phyloP scores from a whole-genome alignment of 2,888 invertebrate genomes.

The Alviniconcha strummeri region DNA sequence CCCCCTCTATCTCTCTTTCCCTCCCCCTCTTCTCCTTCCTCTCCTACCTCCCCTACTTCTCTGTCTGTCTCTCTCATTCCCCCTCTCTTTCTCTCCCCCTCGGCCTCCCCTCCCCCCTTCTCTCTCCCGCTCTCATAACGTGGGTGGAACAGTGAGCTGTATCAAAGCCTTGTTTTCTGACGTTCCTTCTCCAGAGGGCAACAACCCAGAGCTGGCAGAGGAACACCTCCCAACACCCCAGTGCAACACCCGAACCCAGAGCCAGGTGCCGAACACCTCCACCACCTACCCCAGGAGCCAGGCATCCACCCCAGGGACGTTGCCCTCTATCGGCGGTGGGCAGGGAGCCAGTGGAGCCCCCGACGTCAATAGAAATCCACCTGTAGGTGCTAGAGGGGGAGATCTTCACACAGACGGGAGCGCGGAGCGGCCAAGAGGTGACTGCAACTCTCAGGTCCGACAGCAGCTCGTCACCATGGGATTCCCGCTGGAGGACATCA shows the following conservation, averaged over 20 bases:
- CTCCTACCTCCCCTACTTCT: too few species aligned
- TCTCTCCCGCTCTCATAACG: too few species aligned
- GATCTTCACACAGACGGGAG: not conserved
- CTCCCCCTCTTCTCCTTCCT: too few species aligned
- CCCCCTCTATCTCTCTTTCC: too few species aligned
- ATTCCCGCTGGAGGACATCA: not conserved
- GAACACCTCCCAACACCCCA: not conserved
- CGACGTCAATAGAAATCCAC: not conserved
- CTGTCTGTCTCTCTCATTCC: too few species aligned
- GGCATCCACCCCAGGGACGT: not conserved
- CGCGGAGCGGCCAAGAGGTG: not conserved
- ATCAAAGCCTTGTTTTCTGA: not conserved
- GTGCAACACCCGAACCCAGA: not conserved
- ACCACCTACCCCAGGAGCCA: not conserved
- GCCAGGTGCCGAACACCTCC: not conserved
- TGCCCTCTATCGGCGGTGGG: not conserved
- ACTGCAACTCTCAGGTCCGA: not conserved
- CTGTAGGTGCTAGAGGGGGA: not conserved
- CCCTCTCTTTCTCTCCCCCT: too few species aligned
- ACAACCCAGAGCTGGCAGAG: not conserved
- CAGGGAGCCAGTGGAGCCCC: not conserved
- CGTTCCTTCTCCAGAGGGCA: not conserved
- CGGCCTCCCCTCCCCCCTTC: too few species aligned
- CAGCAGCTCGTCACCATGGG: conserved; percentile 4
- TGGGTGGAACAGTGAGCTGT: not conserved